These are phyloP conservation scores for Pherbina coryleti DNA, from an alignment of 2,888 invertebrate species.

Conservation along the genomic window DNA sequence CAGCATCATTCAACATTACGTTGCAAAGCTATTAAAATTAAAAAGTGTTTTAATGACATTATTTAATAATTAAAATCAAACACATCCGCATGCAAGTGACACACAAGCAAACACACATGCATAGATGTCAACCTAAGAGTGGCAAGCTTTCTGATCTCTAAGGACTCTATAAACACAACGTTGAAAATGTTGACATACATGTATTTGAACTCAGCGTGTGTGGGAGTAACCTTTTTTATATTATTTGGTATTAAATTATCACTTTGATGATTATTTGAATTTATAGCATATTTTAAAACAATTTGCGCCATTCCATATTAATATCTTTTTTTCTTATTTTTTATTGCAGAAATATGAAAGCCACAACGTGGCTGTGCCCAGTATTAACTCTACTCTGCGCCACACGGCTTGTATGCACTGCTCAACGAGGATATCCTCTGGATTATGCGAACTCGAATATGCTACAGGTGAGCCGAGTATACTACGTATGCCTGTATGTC, in stretches of 20 bases:
- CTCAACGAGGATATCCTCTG: conserved; percentile 65
- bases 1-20: neutral
- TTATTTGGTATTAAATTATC: neutral
- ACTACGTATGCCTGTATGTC: conserved; percentile 6
- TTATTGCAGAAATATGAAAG: conserved; percentile 66
- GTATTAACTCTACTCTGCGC: conserved; percentile 67
- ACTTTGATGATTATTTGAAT: neutral
- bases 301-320: conserved; percentile 2
- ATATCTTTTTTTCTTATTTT: conserved; percentile 44
- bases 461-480: conserved; percentile 63
- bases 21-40: neutral
- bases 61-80: conserved; percentile 25
- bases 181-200: too few species aligned
- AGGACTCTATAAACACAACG: too few species aligned
- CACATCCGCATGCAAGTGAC: conserved; percentile 9
- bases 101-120: neutral
- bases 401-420: conserved; percentile 66
- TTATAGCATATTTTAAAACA: conserved; percentile 2
- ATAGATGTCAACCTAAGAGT: too few species aligned
- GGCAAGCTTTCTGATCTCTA: too few species aligned
- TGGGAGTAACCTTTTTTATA: neutral
- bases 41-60: conserved; percentile 22
- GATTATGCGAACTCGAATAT: conserved; percentile 62
- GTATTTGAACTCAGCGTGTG: too few species aligned
- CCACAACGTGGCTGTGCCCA: conserved; percentile 69